Percentiles rank a stretch among this genome's conserved stretches.
These are phyloP conservation scores for Dromiciops gliroides DNA, from an alignment of 2,113 vertebrate genomes.

Conservation along the genomic window DNA sequence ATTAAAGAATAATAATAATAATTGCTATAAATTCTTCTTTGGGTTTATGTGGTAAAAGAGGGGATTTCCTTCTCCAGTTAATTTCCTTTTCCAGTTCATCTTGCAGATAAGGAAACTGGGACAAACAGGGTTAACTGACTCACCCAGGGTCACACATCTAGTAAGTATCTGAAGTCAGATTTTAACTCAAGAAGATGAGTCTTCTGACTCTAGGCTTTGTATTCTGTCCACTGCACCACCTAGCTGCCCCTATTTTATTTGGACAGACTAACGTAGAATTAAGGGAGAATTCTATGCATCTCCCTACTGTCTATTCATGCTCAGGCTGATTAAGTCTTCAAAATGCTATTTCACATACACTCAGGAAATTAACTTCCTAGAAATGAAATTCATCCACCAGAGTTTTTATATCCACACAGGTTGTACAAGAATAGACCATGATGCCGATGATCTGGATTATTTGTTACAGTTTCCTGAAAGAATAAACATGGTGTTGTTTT, in stretches of 20 bases:
- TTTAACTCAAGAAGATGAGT: neutral
- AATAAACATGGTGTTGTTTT: slow-evolving; percentile 19
- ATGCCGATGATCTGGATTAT: slow-evolving; percentile 24
- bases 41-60: neutral
- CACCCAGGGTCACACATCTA: neutral
- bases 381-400: slow-evolving; percentile 8
- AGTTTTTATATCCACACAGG: slow-evolving; percentile 30
- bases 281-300: slow-evolving; percentile 62
- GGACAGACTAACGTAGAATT: slow-evolving; percentile 49
- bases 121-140: neutral
- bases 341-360: slow-evolving; percentile 22
- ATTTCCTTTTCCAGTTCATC: neutral
- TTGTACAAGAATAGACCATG: slow-evolving; percentile 9
- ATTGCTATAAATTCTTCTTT: neutral
- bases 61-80: neutral
- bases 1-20: too few species aligned
- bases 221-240: neutral
- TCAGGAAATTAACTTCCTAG: slow-evolving; percentile 34
- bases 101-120: neutral
- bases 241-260: slow-evolving; percentile 55
- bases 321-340: slow-evolving; percentile 32
- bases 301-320: slow-evolving; percentile 27
- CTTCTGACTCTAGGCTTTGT: neutral
- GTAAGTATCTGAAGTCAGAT: neutral
- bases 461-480: slow-evolving; percentile 18